Conservation (phyloP, 2,888 invertebrate genomes). For the Thelaira solivaga region DNA sequence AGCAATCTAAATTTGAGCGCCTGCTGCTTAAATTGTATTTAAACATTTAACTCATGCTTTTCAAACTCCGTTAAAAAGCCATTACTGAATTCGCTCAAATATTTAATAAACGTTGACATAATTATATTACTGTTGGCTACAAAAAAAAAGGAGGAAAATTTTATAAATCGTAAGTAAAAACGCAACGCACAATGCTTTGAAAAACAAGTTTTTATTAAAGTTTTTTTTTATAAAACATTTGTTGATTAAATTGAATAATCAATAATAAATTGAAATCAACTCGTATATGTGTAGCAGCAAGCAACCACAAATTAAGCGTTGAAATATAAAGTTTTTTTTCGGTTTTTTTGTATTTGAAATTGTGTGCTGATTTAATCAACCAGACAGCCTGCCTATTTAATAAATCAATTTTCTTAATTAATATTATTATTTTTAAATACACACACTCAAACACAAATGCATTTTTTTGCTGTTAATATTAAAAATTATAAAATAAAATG, state of each 20-base stretch:
- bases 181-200: background rate
- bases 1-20: too few species aligned
- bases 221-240: conserved; percentile 12
- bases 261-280: conserved; percentile 45
- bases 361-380: conserved; percentile 40
- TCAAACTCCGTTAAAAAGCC: background rate
- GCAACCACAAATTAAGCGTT: conserved; percentile 31
- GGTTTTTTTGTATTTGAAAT: conserved; percentile 4
- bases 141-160: conserved; percentile 12
- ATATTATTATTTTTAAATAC: conserved; percentile 17
- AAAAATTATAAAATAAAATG: conserved; percentile 34
- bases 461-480: conserved; percentile 3
- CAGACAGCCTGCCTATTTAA: conserved; percentile 42
- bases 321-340: conserved; percentile 15
- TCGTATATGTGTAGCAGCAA: conserved; percentile 14
- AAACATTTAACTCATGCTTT: background rate
- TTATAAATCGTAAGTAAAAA: background rate
- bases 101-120: conserved; percentile 45
- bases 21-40: background rate
- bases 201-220: conserved; percentile 29
- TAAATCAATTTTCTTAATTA: conserved; percentile 54
- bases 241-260: conserved; percentile 49
- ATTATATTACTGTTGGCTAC: conserved; percentile 14
- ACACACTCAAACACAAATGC: too few species aligned
- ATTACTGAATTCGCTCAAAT: background rate